Base-by-base conservation (phyloP, 2,888 invertebrate genomes). In the Sclerodermus sp. region DNA sequence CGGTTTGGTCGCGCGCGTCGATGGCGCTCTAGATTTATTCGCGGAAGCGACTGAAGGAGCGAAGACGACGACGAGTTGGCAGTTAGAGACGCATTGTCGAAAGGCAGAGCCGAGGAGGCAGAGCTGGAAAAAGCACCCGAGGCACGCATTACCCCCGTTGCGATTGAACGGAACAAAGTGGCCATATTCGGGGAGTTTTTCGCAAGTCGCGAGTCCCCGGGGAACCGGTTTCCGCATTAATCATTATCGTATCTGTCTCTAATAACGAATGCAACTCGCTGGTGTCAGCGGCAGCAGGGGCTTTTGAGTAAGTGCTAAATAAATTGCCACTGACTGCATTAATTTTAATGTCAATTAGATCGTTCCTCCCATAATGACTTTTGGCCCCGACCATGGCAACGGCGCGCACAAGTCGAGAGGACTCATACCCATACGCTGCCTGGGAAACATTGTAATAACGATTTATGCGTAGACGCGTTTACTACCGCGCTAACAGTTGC, bases 161-260 rank as follows among this genome's bases (percentile, higher is more conserved):
- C 52, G 58, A 47, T 53, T 42, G 34, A 51, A 30, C 39, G 16
- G 42, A 41, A 52, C 39, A 51, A 57, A 57, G 57, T 51, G 55
- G 49, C 63, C 57, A 54, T 57, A 64, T 63, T 63, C 59, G 61
- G 57, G 13, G 42, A 45, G 53, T 57, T 64, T 64, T 63, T 62
- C 62, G 16, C 1, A 1, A 14, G 29, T 38, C 29, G 50, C 46
- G 51, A 45, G 50, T 49, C 44, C 53, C 49, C n/a, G n/a, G 30
- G 44, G 48, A 60, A 66, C 66, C 66, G 67, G 66, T 66, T 66
- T 57, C 56, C 67, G 42, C 66, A 66, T 66, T 67, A 67, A 67
- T 66, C 67, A 66, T 67, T 67, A 66, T 66, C 60, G 66, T 66
- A 63, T 63, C 61, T 57, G 53, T 55, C 61, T 60, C 50, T 54